Conservation (phyloP, 2,888 invertebrate species). For the Xylota sylvarum region DNA sequence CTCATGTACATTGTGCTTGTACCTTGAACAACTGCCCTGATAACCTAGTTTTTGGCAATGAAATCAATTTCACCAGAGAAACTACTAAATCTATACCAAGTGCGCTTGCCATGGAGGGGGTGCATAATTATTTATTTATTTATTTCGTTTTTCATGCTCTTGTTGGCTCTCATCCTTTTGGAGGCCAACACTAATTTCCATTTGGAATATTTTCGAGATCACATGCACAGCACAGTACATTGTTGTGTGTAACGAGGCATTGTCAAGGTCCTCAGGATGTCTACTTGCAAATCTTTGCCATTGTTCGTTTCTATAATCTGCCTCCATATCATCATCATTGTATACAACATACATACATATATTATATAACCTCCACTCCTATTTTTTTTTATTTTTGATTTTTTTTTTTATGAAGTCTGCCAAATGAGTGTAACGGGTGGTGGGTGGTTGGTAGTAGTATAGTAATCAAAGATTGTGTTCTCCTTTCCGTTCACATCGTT, state of each 20-base stretch:
- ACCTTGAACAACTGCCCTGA: conserved; percentile 74
- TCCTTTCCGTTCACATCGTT: neutral
- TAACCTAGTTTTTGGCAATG: conserved; percentile 70
- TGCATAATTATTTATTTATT: conserved; percentile 55
- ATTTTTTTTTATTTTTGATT: conserved; percentile 28
- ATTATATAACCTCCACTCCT: conserved; percentile 68
- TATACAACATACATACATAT: neutral
- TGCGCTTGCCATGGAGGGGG: neutral
- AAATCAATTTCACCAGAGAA: conserved; percentile 66
- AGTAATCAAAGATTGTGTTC: conserved; percentile 35
- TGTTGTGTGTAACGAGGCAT: conserved; percentile 69
- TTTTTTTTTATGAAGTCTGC: conserved; percentile 41
- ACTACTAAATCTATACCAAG: conserved; percentile 39
- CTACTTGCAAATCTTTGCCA: conserved; percentile 56
- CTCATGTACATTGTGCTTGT: conserved; percentile 16
- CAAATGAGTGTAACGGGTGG: conserved; percentile 48
- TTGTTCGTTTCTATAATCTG: conserved; percentile 69
- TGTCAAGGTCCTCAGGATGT: conserved; percentile 74
- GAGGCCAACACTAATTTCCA: conserved; percentile 73
- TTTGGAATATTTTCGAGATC: conserved; percentile 70
- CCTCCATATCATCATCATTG: conserved; percentile 25
- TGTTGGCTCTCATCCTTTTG: conserved; percentile 45
- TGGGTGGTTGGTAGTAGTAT: conserved; percentile 16
- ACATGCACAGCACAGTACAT: conserved; percentile 38
- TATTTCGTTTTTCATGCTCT: conserved; percentile 54